A percentile compares a stretch with the other conserved stretches of the same genome.
Conservation (phyloP, 2,888 invertebrate genomes). For the Hetaerina titia region DNA sequence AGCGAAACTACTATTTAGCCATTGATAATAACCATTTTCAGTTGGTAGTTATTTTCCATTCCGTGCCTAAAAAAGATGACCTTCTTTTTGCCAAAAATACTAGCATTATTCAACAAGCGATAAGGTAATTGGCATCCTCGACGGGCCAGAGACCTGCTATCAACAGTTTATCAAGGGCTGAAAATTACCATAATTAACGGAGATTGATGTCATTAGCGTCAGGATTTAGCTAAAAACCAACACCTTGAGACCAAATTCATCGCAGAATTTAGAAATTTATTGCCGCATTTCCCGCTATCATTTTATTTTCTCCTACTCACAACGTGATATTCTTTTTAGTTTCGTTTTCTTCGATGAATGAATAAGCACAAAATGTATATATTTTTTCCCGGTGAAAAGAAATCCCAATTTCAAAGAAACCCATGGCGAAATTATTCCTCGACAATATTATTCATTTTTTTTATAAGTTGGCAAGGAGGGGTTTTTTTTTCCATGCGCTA, state of each 20-base stretch:
- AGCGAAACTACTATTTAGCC: background rate
- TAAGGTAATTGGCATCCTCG: background rate
- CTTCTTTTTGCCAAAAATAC: background rate
- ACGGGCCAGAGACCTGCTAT: background rate
- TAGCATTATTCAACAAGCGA: background rate
- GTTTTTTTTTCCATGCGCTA: background rate
- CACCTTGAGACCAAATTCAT: background rate
- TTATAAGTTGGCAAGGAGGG: background rate
- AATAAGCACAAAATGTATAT: too few species aligned
- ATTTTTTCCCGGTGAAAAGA: background rate
- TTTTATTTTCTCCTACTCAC: too few species aligned
- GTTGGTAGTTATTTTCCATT: background rate
- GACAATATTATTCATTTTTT: background rate
- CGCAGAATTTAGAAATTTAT: background rate
- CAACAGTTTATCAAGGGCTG: background rate
- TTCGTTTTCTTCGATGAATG: too few species aligned
- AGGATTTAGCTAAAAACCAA: background rate
- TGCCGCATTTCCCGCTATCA: too few species aligned
- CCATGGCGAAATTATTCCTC: background rate
- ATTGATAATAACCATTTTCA: background rate
- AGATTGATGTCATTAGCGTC: background rate
- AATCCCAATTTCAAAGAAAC: background rate
- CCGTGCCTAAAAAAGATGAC: background rate
- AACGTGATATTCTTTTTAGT: too few species aligned
- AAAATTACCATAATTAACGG: background rate